Conservation (phyloP, 2,797 vertebrate genomes). For the Macroramphosus scolopax region DNA sequence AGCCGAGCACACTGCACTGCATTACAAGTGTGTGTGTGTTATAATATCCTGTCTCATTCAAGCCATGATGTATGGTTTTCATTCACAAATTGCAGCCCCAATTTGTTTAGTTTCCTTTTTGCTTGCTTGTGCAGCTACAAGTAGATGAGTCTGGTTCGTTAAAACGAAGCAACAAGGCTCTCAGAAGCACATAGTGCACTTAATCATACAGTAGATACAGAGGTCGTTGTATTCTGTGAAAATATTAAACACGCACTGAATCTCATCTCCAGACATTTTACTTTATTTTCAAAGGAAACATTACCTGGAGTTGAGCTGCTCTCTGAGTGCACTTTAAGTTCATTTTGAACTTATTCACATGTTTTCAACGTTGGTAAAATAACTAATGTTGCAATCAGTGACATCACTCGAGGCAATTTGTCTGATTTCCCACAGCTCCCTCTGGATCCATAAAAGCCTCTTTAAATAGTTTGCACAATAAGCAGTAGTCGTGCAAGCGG, state of each 20-base stretch:
- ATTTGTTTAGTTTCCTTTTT: conserved; percentile 32
- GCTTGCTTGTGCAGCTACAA: conserved; percentile 29
- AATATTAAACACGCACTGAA: no score
- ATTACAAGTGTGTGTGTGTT: conserved; percentile 18
- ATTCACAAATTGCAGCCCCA: conserved; percentile 43
- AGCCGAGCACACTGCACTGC: neutral
- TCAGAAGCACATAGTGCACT: no score
- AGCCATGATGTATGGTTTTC: conserved; percentile 20
- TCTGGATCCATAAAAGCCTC: no score
- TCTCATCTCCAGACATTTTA: no score
- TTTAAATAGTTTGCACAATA: neutral
- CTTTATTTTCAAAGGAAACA: no score
- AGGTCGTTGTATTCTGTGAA: no score
- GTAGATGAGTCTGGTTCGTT: conserved; percentile 33
- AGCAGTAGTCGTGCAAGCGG: neutral
- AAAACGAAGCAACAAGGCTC: conserved; percentile 30
- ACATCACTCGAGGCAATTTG: neutral
- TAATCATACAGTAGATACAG: no score
- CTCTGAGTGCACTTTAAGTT: no score
- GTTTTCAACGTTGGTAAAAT: no score
- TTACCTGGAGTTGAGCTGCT: no score
- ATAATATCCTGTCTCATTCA: conserved; percentile 30
- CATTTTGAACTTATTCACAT: no score
- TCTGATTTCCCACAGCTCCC: neutral
- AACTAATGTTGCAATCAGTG: no score